Percentiles rank a stretch among this genome's conserved stretches.
Evolutionary conservation across 1,140 invertebrate genomes (phyloP).

Genomic region (Drosophila tristis): DNA sequence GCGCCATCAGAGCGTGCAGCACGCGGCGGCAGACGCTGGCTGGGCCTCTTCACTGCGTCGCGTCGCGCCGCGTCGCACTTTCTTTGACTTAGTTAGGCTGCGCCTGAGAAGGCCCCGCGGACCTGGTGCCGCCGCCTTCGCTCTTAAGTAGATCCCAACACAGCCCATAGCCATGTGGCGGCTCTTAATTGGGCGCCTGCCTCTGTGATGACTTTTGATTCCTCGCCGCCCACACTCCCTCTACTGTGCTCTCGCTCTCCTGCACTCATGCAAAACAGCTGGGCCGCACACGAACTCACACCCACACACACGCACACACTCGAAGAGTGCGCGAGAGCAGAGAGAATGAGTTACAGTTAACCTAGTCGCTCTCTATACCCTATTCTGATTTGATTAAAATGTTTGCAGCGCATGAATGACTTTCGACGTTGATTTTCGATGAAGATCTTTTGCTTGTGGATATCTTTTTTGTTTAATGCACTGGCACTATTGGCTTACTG

Average conservation of each 20-base stretch:
- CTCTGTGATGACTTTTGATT: conserved; percentile 6
- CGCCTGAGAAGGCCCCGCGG: not conserved
- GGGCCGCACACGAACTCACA: not conserved
- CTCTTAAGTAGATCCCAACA: not conserved
- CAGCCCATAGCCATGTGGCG: not conserved
- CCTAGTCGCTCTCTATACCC: conserved; percentile 8
- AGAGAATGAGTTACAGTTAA: conserved; percentile 20
- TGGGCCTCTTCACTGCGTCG: not conserved
- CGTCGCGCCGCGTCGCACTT: conserved; percentile 47
- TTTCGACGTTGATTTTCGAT: too few relatives aligned
- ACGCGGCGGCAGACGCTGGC: conserved; percentile 42
- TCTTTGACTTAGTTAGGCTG: conserved; percentile 71
- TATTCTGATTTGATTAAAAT: not conserved
- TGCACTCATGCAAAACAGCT: conserved; percentile 11
- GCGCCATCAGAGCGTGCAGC: conserved; percentile 73
- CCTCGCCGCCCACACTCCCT: conserved; percentile 1
- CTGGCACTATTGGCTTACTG: too few relatives aligned
- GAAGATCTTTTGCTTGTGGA: too few relatives aligned
- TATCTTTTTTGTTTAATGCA: too few relatives aligned
- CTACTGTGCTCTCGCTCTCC: not conserved
- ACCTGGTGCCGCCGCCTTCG: too few relatives aligned
- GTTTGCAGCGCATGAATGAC: too few relatives aligned
- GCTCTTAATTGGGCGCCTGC: conserved; percentile 21
- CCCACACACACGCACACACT: too few relatives aligned
- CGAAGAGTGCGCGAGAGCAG: too few relatives aligned